Evolutionary conservation across 2,797 vertebrate genomes (phyloP), one percentile per base, ranked within the genome.

Genomic region (Rhinogobio ventralis): DNA sequence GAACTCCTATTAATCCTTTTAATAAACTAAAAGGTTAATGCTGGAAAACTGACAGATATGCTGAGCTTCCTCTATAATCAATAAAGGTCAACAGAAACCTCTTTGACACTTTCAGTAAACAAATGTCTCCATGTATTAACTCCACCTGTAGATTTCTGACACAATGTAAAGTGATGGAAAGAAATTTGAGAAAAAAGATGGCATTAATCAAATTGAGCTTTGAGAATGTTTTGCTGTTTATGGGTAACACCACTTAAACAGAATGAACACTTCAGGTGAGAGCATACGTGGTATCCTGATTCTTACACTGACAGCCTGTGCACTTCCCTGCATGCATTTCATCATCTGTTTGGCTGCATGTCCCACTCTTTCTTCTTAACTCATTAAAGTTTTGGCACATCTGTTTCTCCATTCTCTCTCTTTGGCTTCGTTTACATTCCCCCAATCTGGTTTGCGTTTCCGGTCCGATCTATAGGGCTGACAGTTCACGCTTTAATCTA

Each of bases 241-340:
- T 23, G 49, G 46, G 57, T 67, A 79, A 53, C 79, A 69, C 7
- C 33, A 60, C 36, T 77, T 11, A 55, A 55, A 14, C 75, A 11
- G 45, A 39, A 28, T 78, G 62, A 79, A 71, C 25, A 25, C 53
- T 85, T 62, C 55, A 62, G 19, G 57, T 80, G 77, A 85, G 77
- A 71, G 69, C 49, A 51, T 83, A 39, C 28, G 4, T 67, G 20
- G 49, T 68, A 45, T 82, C 25, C 39, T 68, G 71, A 25, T 49
- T 10, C 66, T 64, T 62, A 46, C 17, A 33, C 51, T 51, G 66
- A 71, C 25, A 51, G 62, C 23, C 42, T 55, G 8, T 25, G 28
- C 80, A 64, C 51, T 8, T 75, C 60, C 28, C 55, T 46, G 87
- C 89, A 91, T 91, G 89, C 49, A 39, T 60, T 64, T 25, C 33